Base-by-base conservation (phyloP, 2,113 vertebrate genomes). In the Esox niger region DNA sequence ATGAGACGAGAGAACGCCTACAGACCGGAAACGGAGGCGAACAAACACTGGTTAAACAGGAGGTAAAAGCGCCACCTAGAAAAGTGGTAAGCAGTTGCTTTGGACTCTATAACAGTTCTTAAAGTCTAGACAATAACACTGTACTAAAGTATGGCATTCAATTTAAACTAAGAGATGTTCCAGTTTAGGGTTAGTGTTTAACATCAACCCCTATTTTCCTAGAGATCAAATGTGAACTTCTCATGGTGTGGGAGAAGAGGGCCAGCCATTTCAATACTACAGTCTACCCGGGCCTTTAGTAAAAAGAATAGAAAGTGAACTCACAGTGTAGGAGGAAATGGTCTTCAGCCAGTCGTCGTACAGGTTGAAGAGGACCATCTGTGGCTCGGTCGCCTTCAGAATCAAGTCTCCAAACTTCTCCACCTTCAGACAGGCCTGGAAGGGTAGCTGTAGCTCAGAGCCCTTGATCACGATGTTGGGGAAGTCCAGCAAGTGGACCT, bases 321-420 rank as follows among this genome's bases (percentile, higher is more conserved):
- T 89, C 82, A 99, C 98, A 65, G 98, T 99, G 85, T 99, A 99
- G 30, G 97, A 99, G 6, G 98, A 99, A 80, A 99, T 99, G 43
- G 98, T 99, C 93, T 99, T 99, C 71, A 99, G 92, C 98, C 98
- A 99, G 89, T 99, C 98, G 6, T 99, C 98, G 0, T 99, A 99
- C 23, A 99, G 94, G 78, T 99, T 99, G 90, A 99, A 99, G 31
- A 99, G 93, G 73, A 99, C 98, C 98, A 99, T 99, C 89, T 99
- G 97, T 20, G 98, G 98, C 71, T 99, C 98, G 0, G 98, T 99
- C 2, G 98, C 98, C 88, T 99, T 99, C 75, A 99, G 88, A 79
- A 99, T 99, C 63, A 99, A 91, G 78, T 99, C 98, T 62, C 98
- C 98, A 85, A 99, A 99, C 88, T 99, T 99, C 60, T 99, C 98